A percentile compares a stretch with the other conserved stretches of the same genome.
These are phyloP conservation scores for Anas bahamensis DNA, from an alignment of 2,797 vertebrate species.

Conservation along the genomic window DNA sequence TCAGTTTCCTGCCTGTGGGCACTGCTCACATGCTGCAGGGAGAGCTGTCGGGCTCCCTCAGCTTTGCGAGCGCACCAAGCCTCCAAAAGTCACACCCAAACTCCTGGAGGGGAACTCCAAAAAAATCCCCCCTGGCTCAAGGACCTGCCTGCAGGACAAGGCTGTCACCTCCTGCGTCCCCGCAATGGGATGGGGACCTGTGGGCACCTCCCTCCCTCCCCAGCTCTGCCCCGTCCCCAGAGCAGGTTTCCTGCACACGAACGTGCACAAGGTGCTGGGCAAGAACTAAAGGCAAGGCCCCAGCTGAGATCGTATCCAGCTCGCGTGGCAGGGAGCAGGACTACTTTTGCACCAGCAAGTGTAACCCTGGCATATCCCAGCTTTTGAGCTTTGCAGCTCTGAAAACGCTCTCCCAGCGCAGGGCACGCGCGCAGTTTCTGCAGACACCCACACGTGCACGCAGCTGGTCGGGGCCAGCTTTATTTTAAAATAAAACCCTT, in stretches of 20 bases:
- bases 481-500: not conserved
- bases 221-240: not conserved
- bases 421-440: fast-evolving
- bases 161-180: no score
- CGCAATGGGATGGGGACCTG: not conserved
- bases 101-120: no score
- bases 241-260: not conserved
- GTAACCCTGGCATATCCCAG: not conserved
- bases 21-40: fast-evolving
- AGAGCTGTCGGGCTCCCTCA: fast-evolving
- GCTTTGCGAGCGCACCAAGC: no score
- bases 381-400: not conserved
- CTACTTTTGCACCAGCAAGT: not conserved
- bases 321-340: not conserved
- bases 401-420: fast-evolving
- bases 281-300: not conserved
- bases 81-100: no score
- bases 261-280: not conserved
- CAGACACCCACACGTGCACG: not conserved
- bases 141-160: no score
- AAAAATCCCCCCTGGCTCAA: no score
- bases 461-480: not conserved
- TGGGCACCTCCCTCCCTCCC: not conserved
- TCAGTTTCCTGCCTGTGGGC: not conserved
- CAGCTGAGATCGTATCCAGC: fast-evolving